These are phyloP conservation scores for Lethrus apterus DNA, from an alignment of 1,140 invertebrate genomes.

Conservation along the genomic window DNA sequence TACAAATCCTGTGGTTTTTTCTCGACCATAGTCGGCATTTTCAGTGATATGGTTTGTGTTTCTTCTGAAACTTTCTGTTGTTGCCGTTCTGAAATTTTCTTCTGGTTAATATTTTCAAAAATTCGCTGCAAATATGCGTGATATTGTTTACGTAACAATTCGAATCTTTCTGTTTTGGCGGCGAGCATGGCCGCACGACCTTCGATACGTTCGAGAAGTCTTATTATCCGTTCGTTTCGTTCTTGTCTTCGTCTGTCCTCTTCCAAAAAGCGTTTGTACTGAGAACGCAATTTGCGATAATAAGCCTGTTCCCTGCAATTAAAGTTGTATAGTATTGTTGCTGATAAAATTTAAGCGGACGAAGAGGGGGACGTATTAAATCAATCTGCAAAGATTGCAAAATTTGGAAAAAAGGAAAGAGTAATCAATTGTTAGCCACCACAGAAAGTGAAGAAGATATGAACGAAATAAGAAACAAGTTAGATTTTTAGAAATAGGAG, in stretches of 20 bases:
- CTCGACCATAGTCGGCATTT: neutral
- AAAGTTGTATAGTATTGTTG: too few species aligned
- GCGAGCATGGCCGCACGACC: slow-evolving; percentile 47
- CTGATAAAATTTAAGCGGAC: too few species aligned
- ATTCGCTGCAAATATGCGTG: slow-evolving; percentile 22
- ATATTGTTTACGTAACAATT: slow-evolving; percentile 41
- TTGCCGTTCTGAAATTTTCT: neutral
- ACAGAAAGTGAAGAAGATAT: too few species aligned
- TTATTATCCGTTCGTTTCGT: slow-evolving; percentile 51
- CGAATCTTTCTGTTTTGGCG: slow-evolving; percentile 54
- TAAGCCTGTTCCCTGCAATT: slow-evolving; percentile 30
- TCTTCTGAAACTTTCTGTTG: neutral
- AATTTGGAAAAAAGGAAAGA: too few species aligned
- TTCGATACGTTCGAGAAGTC: slow-evolving; percentile 50
- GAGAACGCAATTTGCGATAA: slow-evolving; percentile 45
- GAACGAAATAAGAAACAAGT: too few species aligned
- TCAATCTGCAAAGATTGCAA: too few species aligned
- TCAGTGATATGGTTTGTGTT: neutral
- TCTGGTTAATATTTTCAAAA: slow-evolving; percentile 3
- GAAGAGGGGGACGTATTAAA: too few species aligned
- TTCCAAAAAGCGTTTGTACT: slow-evolving; percentile 54
- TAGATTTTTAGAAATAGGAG: too few species aligned
- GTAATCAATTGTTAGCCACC: too few species aligned
- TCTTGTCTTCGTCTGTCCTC: slow-evolving; percentile 51
- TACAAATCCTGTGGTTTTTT: slow-evolving; percentile 1